Evolutionary conservation across 1,140 invertebrate genomes (phyloP), one percentile per base, ranked within the genome.

Genomic region (Pteromalus puparum): DNA sequence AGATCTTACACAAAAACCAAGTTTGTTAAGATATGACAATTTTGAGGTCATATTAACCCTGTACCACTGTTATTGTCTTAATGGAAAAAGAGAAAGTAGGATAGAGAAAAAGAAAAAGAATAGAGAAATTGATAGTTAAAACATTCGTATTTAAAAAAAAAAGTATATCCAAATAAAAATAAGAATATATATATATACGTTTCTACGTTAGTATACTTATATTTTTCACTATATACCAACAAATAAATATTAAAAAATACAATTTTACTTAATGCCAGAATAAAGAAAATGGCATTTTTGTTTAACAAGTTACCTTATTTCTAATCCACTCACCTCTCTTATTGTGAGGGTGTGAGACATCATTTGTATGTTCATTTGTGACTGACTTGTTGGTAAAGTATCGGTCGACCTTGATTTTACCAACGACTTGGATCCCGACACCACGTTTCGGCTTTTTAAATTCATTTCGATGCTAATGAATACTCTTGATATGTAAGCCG

Each of bases 381-480:
- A 97, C 91, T 98, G 97, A 93, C 97, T 97, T 89, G 97, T 97
- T 81, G 97, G 97, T 87, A 98, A 93, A 94, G 97, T 98, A 92
- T 98, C 97, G 72, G 95, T 96, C 30, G 97, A 98, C 88, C 96
- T 94, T 74, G 97, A 97, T 88, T 96, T 94, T 67, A 95, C 95
- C 88, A 97, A 92, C 85, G 95, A 94, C 88, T 95, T 94, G 34
- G 95, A 95, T 81, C 96, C 96, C 82, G 95, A 95, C 85, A 96
- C 93, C 88, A 96, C 95, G 89, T 94, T 95, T 91, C 95, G 95
- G 90, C 96, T 97, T 93, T 97, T 98, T 76, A 98, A 93, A 88
- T 96, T 95, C 97, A 98, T 98, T 94, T 98, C 97, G 90, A 97
- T 98, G 93, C 97, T 97, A 87, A 98, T 94, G 93, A 98, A 97